Evolutionary conservation across 2,113 vertebrate species (phyloP).

Genomic region (Tauraco erythrolophus): DNA sequence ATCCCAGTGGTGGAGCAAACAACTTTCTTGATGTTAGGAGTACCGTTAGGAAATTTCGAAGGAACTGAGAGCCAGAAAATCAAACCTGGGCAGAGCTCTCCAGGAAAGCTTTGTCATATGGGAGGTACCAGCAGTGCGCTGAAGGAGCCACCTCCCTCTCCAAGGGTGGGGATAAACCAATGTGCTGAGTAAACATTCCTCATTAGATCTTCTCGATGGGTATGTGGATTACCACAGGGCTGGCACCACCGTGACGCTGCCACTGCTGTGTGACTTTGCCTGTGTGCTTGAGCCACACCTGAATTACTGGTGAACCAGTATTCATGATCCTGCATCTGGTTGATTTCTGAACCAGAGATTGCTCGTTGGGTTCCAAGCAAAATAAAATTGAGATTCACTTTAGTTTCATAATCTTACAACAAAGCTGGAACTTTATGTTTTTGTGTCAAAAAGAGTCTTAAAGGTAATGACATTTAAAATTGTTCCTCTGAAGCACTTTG

Average conservation of each 20-base stretch:
- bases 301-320: background rate
- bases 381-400: background rate
- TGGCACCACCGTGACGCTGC: background rate
- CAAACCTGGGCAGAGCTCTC: background rate
- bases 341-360: background rate
- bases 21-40: background rate
- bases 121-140: background rate
- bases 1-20: background rate
- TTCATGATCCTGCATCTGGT: background rate
- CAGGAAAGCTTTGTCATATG: background rate
- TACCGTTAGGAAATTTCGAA: background rate
- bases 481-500: background rate
- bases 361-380: background rate
- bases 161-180: background rate
- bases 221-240: background rate
- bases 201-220: fast-evolving
- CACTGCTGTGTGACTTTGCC: background rate
- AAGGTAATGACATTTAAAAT: background rate
- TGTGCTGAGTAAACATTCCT: background rate
- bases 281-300: background rate
- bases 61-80: background rate
- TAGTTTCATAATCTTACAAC: background rate
- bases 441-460: background rate
- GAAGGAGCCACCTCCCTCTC: background rate
- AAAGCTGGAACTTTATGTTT: background rate